A percentile compares a stretch with the other conserved stretches of the same genome.
These are phyloP conservation scores for Trissoscelio sp. DNA, from an alignment of 2,888 invertebrate genomes.

Conservation along the genomic window DNA sequence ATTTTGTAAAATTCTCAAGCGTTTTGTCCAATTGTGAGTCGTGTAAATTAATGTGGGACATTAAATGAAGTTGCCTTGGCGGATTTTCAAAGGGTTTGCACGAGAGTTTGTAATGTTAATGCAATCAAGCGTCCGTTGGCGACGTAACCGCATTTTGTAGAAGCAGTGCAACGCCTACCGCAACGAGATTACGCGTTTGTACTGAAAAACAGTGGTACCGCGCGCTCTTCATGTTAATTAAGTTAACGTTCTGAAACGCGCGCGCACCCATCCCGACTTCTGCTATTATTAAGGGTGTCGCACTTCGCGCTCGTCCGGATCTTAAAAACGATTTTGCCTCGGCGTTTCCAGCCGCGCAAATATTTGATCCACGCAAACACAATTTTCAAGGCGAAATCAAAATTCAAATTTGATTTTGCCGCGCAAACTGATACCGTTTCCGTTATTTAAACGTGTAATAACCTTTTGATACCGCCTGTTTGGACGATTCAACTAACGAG, in stretches of 20 bases:
- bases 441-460: conserved; percentile 2
- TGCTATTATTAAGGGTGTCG: conserved; percentile 38
- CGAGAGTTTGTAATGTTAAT: conserved; percentile 64
- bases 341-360: conserved; percentile 5
- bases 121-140: conserved; percentile 65
- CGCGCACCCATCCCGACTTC: conserved; percentile 20
- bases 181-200: conserved; percentile 65
- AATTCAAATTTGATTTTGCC: conserved; percentile 17
- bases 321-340: conserved; percentile 40
- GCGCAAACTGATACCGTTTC: conserved; percentile 8
- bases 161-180: conserved; percentile 62
- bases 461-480: neutral
- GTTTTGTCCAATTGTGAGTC: conserved; percentile 16
- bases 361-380: conserved; percentile 21
- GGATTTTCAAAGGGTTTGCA: conserved; percentile 62
- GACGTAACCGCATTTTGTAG: conserved; percentile 62
- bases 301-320: conserved; percentile 12
- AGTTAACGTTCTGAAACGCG: conserved; percentile 48
- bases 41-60: conserved; percentile 47
- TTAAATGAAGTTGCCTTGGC: conserved; percentile 51
- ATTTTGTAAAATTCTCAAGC: conserved; percentile 24
- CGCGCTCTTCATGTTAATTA: conserved; percentile 46
- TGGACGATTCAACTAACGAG: neutral
- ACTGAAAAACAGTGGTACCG: conserved; percentile 56
- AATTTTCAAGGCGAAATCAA: neutral